Percentiles rank a stretch among this genome's conserved stretches.
Evolutionary conservation across 1,140 invertebrate species (phyloP).

Genomic region (Zaprionus ghesquierei): DNA sequence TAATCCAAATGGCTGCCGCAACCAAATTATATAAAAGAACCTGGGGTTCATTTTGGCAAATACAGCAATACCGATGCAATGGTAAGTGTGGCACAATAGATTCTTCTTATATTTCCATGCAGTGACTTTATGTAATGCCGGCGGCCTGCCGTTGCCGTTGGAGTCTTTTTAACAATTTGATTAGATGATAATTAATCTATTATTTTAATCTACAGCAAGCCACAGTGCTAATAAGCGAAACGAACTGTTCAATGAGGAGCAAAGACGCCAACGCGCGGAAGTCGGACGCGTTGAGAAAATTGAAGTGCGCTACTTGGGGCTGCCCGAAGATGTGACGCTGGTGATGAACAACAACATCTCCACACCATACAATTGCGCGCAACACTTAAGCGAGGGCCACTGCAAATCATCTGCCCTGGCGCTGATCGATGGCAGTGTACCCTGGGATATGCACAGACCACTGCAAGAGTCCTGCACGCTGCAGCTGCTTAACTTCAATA

Average conservation of each 20-base stretch:
- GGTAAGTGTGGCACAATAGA: slow-evolving; percentile 15
- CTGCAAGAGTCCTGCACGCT: slow-evolving; percentile 91
- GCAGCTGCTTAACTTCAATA: slow-evolving; percentile 90
- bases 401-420: slow-evolving; percentile 90
- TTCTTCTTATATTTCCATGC: slow-evolving; percentile 16
- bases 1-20: slow-evolving; percentile 52
- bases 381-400: slow-evolving; percentile 91
- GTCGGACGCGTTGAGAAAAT: slow-evolving; percentile 96
- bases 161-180: not conserved
- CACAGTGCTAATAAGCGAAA: slow-evolving; percentile 83
- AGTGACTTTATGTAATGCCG: slow-evolving; percentile 55
- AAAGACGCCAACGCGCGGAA: slow-evolving; percentile 87
- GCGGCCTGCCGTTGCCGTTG: not conserved
- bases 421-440: slow-evolving; percentile 87
- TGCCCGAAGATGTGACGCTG: slow-evolving; percentile 88
- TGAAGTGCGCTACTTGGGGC: slow-evolving; percentile 90
- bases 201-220: slow-evolving; percentile 29
- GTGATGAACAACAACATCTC: slow-evolving; percentile 97
- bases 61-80: slow-evolving; percentile 52
- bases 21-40: slow-evolving; percentile 61
- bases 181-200: not conserved
- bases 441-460: slow-evolving; percentile 97
- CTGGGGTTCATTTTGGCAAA: slow-evolving; percentile 42
- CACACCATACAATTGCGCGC: slow-evolving; percentile 95
- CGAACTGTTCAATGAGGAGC: slow-evolving; percentile 91